Evolutionary conservation across 2,888 invertebrate species (phyloP).

Genomic region (Zaprionus obscuricornis): DNA sequence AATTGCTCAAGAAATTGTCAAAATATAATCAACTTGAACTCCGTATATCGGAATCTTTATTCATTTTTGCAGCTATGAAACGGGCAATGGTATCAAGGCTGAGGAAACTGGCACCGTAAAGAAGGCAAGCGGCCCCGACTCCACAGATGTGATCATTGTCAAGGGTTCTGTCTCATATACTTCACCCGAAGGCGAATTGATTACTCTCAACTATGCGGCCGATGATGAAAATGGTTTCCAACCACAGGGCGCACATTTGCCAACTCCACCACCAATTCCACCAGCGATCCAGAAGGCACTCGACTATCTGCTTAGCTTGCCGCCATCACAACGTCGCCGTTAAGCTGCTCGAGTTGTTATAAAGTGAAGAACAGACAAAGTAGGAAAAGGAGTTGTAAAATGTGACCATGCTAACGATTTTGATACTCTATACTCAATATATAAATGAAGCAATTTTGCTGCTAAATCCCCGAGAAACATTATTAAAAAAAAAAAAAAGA

Average conservation of each 20-base stretch:
- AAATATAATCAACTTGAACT: background rate
- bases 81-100: conserved; percentile 92
- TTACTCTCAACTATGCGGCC: conserved; percentile 88
- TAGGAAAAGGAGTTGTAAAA: conserved; percentile 18
- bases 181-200: conserved; percentile 88
- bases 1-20: conserved; percentile 8
- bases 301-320: conserved; percentile 88
- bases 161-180: conserved; percentile 88
- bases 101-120: conserved; percentile 91
- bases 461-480: conserved; percentile 39
- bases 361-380: conserved; percentile 2
- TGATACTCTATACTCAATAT: conserved; percentile 43
- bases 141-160: conserved; percentile 87
- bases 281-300: conserved; percentile 90
- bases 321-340: conserved; percentile 84
- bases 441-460: conserved; percentile 57
- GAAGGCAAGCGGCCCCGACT: conserved; percentile 88
- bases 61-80: conserved; percentile 87
- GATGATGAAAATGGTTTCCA: conserved; percentile 88
- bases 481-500: conserved; percentile 26
- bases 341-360: conserved; percentile 48
- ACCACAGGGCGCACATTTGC: conserved; percentile 87
- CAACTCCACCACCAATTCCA: conserved; percentile 90
- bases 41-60: no score
- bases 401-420: conserved; percentile 48